Evolutionary conservation across 92 coral and sea anemone species (phyloP), one percentile per base, ranked within the genome.

Genomic region (Umimayanthus kanabou): DNA sequence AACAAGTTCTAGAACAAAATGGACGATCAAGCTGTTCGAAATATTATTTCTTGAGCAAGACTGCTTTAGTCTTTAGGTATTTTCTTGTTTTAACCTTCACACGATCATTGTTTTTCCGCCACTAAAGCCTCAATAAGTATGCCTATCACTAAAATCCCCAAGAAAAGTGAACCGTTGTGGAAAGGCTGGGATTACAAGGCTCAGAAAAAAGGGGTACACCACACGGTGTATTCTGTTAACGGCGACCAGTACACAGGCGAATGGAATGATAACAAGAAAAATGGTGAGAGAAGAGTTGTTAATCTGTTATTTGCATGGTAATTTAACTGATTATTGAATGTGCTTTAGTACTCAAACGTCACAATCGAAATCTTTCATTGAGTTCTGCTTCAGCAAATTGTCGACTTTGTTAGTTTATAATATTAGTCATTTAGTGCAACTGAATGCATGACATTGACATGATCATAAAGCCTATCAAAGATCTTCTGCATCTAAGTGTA

Each of bases 241-340:
- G 99, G 99, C 39, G 99, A 97, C 74, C 97, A 92, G 82, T 97
- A 95, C 91, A 95, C 99, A 0, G 98, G 98, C 57, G 98, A 96
- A 69, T 96, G 98, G 98, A 87, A 91, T 89, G 88, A 91, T 81
- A 93, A 97, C 89, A 93, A 94, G 84, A 97, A 97, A 90, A 95
- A 97, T 77, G 99, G 99, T 97, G 58, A 79, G 89, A 55, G 9
- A 26, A 28, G 67, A 57, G 22, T 4, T 74, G 25, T 49, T 18
- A 16, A 29, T 80, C 23, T 80, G 39, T 14, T 26, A 25, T 70
- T n/a, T 70, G 18, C 79, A 37, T 39, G n/a, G 50, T 23, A 5
- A 14, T 73, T 30, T 26, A 73, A 33, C 26, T 61, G 26, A 23
- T 20, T 20, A 61, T 22, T 61, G 9, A 23, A 3, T 22, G 2